Conservation (phyloP, 2,113 vertebrate species). For the Oreochromis aureus region DNA sequence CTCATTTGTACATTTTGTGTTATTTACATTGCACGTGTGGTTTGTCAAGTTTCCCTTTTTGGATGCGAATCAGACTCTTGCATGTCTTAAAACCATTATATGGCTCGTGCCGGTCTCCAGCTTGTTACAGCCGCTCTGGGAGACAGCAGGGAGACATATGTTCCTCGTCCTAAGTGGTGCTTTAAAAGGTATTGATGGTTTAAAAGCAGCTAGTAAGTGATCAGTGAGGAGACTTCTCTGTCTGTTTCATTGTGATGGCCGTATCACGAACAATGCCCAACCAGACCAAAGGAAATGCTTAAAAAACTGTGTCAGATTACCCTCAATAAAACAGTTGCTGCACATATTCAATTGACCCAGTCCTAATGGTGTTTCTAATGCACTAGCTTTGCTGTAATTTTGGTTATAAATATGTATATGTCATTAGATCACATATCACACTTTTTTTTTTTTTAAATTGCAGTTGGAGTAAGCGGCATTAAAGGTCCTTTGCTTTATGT, state of each 20-base stretch:
- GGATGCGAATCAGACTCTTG: not conserved
- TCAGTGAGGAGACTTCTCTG: conserved; percentile 56
- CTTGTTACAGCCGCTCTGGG: conserved; percentile 20
- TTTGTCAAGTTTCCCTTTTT: conserved; percentile 8
- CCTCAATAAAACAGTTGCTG: not conserved
- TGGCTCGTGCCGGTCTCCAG: not conserved
- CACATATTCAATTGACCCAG: not conserved
- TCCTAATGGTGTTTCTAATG: not conserved
- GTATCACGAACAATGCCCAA: conserved; percentile 3
- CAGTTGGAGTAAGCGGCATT: not conserved
- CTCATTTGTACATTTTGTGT: not conserved
- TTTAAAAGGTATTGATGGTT: conserved; percentile 74
- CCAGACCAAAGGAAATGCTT: not conserved
- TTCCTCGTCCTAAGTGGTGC: conserved; percentile 66
- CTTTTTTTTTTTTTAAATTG: not conserved
- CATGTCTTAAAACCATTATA: not conserved
- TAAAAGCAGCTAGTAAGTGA: conserved; percentile 65
- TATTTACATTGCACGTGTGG: not conserved
- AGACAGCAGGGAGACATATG: conserved; percentile 57
- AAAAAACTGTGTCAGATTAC: not conserved
- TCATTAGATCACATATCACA: not conserved
- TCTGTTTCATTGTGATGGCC: conserved; percentile 35
- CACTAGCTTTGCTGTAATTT: not conserved
- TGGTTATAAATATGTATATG: not conserved
- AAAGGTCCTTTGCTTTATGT: conserved; percentile 19